A percentile compares a stretch with the other conserved stretches of the same genome.
Evolutionary conservation across 2,113 vertebrate species (phyloP).

Genomic region (Orthonyx spaldingii): DNA sequence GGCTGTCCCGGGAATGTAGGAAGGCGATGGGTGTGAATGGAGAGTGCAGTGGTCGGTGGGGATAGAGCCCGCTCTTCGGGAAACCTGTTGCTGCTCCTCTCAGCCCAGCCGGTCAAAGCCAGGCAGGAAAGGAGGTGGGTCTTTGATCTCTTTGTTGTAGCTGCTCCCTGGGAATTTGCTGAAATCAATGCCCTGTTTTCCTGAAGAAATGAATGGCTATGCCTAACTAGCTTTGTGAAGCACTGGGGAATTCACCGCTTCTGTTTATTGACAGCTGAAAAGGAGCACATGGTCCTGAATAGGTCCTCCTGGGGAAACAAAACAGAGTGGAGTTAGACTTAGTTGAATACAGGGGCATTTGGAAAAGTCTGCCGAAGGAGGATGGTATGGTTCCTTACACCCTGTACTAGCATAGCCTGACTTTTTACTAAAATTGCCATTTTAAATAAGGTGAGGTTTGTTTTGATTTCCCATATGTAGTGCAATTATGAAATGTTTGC

Average conservation of each 20-base stretch:
- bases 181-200: slow-evolving; percentile 81
- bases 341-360: slow-evolving; percentile 68
- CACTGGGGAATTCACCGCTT: slow-evolving; percentile 68
- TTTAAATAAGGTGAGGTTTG: slow-evolving; percentile 39
- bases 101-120: slow-evolving; percentile 47
- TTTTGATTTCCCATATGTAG: not conserved
- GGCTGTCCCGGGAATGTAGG: slow-evolving; percentile 65
- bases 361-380: slow-evolving; percentile 64
- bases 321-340: slow-evolving; percentile 70
- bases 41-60: slow-evolving; percentile 49
- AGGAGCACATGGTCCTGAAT: slow-evolving; percentile 75
- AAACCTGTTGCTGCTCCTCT: slow-evolving; percentile 71
- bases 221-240: slow-evolving; percentile 78
- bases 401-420: slow-evolving; percentile 42
- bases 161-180: slow-evolving; percentile 76
- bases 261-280: slow-evolving; percentile 82
- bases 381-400: slow-evolving; percentile 54
- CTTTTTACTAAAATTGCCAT: slow-evolving; percentile 9
- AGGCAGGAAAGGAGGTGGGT: slow-evolving; percentile 70
- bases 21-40: slow-evolving; percentile 63
- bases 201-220: slow-evolving; percentile 74
- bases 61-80: slow-evolving; percentile 44
- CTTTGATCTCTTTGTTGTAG: slow-evolving; percentile 78
- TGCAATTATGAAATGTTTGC: slow-evolving; percentile 39
- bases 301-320: slow-evolving; percentile 75